phyloP scores from a whole-genome alignment of 2,888 invertebrate species.

The Trissolcus japonicus region DNA sequence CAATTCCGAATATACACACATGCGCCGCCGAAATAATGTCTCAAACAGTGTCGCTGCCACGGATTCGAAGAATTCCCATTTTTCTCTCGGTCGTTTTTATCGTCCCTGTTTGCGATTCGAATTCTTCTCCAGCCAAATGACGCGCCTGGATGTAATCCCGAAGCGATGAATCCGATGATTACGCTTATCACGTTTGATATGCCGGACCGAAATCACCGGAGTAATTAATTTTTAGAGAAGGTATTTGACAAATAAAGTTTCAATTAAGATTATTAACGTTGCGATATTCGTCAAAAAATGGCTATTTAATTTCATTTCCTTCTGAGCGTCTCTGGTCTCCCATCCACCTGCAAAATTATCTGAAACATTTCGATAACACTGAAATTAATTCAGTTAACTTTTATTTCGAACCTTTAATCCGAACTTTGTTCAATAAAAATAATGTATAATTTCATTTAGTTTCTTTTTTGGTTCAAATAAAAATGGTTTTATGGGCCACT shows the following conservation, averaged over 20 bases:
- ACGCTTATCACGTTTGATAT: slow-evolving; percentile 32
- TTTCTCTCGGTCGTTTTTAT: slow-evolving; percentile 40
- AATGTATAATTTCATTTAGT: too few species aligned
- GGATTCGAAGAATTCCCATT: slow-evolving; percentile 42
- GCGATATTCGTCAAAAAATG: background rate
- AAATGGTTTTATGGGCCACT: too few species aligned
- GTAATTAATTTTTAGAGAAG: slow-evolving; percentile 9
- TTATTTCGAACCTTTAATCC: too few species aligned
- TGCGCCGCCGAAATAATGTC: slow-evolving; percentile 46
- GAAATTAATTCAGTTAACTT: too few species aligned
- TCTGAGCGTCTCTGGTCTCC: too few species aligned
- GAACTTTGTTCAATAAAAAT: too few species aligned
- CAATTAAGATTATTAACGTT: slow-evolving; percentile 12
- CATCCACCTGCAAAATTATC: too few species aligned
- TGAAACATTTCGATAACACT: too few species aligned
- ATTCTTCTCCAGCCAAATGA: slow-evolving; percentile 42
- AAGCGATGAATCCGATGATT: slow-evolving; percentile 28
- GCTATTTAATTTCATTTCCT: background rate
- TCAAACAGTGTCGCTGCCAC: slow-evolving; percentile 46
- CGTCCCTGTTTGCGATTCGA: slow-evolving; percentile 47
- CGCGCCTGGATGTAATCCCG: slow-evolving; percentile 43
- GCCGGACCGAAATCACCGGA: slow-evolving; percentile 2
- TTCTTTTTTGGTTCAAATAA: too few species aligned
- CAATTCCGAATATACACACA: slow-evolving; percentile 51
- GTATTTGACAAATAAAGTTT: slow-evolving; percentile 18